phyloP scores from a whole-genome alignment of 2,797 vertebrate species.

The Valencia hispanica region DNA sequence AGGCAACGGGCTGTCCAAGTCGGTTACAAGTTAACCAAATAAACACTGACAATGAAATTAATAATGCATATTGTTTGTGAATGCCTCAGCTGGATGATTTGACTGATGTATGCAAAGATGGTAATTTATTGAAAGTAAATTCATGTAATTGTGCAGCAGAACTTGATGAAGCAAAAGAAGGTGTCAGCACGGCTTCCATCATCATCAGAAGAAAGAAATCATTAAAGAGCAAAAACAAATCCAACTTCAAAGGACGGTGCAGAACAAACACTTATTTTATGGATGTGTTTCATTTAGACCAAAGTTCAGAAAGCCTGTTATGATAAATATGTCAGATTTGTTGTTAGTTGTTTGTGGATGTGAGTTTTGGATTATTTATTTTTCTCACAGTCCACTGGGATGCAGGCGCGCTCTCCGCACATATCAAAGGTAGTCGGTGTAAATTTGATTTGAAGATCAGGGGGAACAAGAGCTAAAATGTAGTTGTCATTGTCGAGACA shows the following conservation, averaged over 20 bases:
- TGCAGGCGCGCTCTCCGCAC: constrained; percentile 77
- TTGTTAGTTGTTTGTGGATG: constrained; percentile 75
- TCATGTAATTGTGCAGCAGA: constrained; percentile 92
- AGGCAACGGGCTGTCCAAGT: constrained; percentile 88
- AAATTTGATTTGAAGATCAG: constrained; percentile 78
- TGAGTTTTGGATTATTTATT: constrained; percentile 81
- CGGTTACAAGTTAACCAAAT: constrained; percentile 95
- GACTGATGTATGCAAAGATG: constrained; percentile 98
- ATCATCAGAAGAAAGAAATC: constrained; percentile 84
- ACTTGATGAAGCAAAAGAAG: constrained; percentile 96
- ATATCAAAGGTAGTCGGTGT: constrained; percentile 79
- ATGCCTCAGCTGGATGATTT: constrained; percentile 92
- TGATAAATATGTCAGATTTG: constrained; percentile 84
- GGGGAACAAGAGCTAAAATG: constrained; percentile 76
- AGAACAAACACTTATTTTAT: constrained; percentile 85
- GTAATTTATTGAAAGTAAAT: constrained; percentile 99
- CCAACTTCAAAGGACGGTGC: constrained; percentile 79
- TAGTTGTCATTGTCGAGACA: constrained; percentile 74
- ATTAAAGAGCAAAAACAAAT: constrained; percentile 85
- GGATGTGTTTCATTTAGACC: constrained; percentile 81
- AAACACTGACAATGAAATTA: constrained; percentile 98
- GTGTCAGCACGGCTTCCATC: constrained; percentile 94
- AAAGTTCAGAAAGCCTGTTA: constrained; percentile 79
- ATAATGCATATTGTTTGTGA: constrained; percentile 99
- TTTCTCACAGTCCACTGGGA: constrained; percentile 76